Evolutionary conservation across 2,888 invertebrate genomes (phyloP).

Genomic region (Cheilosia urbana): DNA sequence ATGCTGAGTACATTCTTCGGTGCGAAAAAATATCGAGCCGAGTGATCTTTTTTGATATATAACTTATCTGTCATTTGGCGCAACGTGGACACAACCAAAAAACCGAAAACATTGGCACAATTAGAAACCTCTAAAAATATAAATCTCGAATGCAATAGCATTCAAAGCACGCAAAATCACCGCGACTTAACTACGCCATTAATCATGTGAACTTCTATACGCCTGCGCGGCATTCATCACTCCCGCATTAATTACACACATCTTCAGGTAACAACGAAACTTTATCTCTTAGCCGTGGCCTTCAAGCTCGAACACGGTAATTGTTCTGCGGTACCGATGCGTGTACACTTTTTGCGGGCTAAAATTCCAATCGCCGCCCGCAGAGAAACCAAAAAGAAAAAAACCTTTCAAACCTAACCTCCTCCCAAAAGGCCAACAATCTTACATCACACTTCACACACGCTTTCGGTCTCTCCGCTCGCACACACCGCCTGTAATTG

Average conservation of each 20-base stretch:
- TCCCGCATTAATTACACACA: conserved; percentile 53
- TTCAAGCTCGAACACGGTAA: conserved; percentile 50
- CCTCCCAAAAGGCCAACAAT: conserved; percentile 54
- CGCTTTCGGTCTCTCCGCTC: not conserved
- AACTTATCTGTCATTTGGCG: not conserved
- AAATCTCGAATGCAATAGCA: not conserved
- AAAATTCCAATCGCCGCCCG: conserved; percentile 40
- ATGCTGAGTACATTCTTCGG: no score
- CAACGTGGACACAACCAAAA: conserved; percentile 10
- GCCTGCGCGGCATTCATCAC: conserved; percentile 29
- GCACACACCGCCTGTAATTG: not conserved
- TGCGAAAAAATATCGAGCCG: no score
- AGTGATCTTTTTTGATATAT: no score
- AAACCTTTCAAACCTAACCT: conserved; percentile 17
- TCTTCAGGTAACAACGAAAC: conserved; percentile 14
- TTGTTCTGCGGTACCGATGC: conserved; percentile 11
- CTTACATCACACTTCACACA: conserved; percentile 40
- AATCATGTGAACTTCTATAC: conserved; percentile 12
- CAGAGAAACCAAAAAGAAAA: conserved; percentile 2
- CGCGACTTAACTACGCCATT: conserved; percentile 31
- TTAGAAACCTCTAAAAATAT: conserved; percentile 4
- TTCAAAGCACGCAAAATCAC: conserved; percentile 19
- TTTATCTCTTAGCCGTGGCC: not conserved
- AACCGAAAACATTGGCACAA: conserved; percentile 28
- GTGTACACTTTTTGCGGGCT: conserved; percentile 15